Percentiles rank a stretch among this genome's conserved stretches.
These are phyloP conservation scores for Ditula angustiorana DNA, from an alignment of 2,888 invertebrate species.

Conservation along the genomic window DNA sequence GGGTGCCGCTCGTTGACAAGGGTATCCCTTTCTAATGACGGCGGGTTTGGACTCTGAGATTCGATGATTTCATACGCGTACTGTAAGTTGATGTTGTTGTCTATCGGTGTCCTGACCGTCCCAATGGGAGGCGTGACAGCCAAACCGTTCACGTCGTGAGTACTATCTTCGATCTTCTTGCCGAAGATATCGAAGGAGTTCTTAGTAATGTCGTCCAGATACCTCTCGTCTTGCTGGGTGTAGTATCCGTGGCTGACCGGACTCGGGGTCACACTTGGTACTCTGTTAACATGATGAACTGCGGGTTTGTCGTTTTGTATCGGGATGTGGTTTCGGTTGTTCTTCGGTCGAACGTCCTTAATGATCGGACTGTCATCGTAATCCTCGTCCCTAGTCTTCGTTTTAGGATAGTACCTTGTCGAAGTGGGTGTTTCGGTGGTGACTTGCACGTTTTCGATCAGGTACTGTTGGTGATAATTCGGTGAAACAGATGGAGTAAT, in stretches of 20 bases:
- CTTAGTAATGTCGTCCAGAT: slow-evolving; percentile 90
- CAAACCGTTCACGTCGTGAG: slow-evolving; percentile 76
- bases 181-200: slow-evolving; percentile 91
- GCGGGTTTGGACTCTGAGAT: slow-evolving; percentile 66
- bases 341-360: slow-evolving; percentile 64
- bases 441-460: slow-evolving; percentile 76
- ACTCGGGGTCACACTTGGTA: slow-evolving; percentile 81
- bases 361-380: slow-evolving; percentile 68
- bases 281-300: slow-evolving; percentile 62
- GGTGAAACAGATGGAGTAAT: slow-evolving; percentile 73
- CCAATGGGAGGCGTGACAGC: slow-evolving; percentile 78
- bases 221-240: slow-evolving; percentile 88
- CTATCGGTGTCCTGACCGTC: slow-evolving; percentile 77
- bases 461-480: slow-evolving; percentile 73
- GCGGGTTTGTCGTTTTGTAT: slow-evolving; percentile 70
- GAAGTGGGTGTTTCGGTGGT: slow-evolving; percentile 83
- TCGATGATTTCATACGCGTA: slow-evolving; percentile 81
- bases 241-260: slow-evolving; percentile 87
- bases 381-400: slow-evolving; percentile 77
- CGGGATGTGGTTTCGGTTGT: slow-evolving; percentile 67
- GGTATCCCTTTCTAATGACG: slow-evolving; percentile 88
- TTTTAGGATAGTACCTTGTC: slow-evolving; percentile 80
- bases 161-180: slow-evolving; percentile 86
- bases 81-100: slow-evolving; percentile 82
- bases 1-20: slow-evolving; percentile 90